Conservation (phyloP, 2,888 invertebrate genomes). For the Oligia latruncula region DNA sequence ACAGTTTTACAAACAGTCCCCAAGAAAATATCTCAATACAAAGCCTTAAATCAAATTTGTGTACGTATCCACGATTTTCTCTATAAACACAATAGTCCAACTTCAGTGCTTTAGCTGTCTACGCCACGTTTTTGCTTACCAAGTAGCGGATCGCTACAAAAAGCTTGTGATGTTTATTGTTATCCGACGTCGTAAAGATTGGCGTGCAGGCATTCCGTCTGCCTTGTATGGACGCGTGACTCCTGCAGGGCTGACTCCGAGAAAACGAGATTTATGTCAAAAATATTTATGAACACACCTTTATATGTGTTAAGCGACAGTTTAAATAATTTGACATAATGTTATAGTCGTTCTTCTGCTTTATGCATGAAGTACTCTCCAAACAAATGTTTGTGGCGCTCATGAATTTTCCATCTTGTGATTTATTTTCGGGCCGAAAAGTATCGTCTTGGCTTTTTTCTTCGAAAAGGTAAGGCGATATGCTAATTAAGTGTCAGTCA, state of each 20-base stretch:
- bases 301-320: conserved; percentile 49
- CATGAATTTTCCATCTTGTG: conserved; percentile 52
- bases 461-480: conserved; percentile 36
- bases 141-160: conserved; percentile 67
- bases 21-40: conserved; percentile 32
- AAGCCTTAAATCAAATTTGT: conserved; percentile 48
- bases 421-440: conserved; percentile 44
- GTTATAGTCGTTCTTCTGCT: conserved; percentile 46
- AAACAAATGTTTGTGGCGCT: conserved; percentile 40
- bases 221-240: conserved; percentile 67
- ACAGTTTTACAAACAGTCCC: conserved; percentile 8
- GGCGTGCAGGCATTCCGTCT: conserved; percentile 68
- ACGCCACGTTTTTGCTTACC: conserved; percentile 65
- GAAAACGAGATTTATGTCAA: conserved; percentile 55
- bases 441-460: conserved; percentile 24
- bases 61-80: conserved; percentile 38
- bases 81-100: conserved; percentile 56
- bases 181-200: conserved; percentile 73
- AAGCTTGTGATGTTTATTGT: conserved; percentile 78
- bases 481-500: conserved; percentile 27
- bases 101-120: conserved; percentile 58
- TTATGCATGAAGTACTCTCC: conserved; percentile 35
- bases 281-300: conserved; percentile 61
- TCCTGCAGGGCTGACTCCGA: conserved; percentile 63
- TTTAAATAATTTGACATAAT: conserved; percentile 62